Evolutionary conservation across 2,888 invertebrate species (phyloP).

Genomic region (Acleris cristana): DNA sequence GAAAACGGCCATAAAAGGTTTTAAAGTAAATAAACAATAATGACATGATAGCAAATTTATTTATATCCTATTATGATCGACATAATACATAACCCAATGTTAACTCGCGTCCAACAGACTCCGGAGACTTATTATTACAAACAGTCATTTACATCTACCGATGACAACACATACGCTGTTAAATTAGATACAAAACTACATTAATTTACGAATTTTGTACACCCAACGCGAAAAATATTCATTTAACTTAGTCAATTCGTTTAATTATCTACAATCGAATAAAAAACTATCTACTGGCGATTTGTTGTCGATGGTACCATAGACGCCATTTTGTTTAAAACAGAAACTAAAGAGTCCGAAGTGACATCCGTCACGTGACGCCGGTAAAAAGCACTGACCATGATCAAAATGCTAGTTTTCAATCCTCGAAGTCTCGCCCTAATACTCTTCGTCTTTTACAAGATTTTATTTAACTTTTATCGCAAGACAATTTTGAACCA

Average conservation of each 20-base stretch:
- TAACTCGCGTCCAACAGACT: constrained; percentile 57
- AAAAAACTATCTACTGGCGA: constrained; percentile 15
- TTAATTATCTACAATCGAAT: constrained; percentile 22
- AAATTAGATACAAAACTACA: constrained; percentile 40
- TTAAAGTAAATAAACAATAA: constrained; percentile 48
- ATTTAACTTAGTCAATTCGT: constrained; percentile 34
- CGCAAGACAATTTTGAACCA: no score
- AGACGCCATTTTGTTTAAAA: constrained; percentile 2
- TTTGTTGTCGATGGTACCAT: constrained; percentile 6
- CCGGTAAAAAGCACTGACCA: background rate
- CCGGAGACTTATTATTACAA: constrained; percentile 51
- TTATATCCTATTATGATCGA: constrained; percentile 74
- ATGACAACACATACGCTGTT: constrained; percentile 44
- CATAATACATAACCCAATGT: constrained; percentile 61
- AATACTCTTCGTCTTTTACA: no score
- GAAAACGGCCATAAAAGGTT: no score
- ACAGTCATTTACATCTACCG: constrained; percentile 48
- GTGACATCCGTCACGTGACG: constrained; percentile 3
- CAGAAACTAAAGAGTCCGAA: constrained; percentile 6
- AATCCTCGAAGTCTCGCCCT: no score
- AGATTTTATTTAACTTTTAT: no score
- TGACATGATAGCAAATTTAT: constrained; percentile 80
- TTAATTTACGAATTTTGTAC: constrained; percentile 50
- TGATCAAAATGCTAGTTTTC: no score
- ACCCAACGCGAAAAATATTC: constrained; percentile 45